Percentiles rank a stretch among this genome's conserved stretches.
phyloP scores from a whole-genome alignment of 2,113 vertebrate genomes.

The Globicephala melas region DNA sequence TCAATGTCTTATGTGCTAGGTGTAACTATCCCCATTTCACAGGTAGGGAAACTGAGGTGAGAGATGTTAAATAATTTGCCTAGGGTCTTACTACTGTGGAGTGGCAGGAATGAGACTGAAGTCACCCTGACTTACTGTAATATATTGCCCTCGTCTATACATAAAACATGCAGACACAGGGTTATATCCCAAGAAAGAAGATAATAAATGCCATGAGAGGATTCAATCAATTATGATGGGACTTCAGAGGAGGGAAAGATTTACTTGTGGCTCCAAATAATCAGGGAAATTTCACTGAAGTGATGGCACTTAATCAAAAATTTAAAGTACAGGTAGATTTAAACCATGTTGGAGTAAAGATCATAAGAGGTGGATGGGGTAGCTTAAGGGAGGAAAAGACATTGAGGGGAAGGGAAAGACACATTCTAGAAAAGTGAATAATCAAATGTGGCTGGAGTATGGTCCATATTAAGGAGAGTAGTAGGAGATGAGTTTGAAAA shows the following conservation, averaged over 20 bases:
- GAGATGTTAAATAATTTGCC: neutral
- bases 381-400: neutral
- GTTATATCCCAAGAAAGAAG: neutral
- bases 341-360: neutral
- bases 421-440: accelerated
- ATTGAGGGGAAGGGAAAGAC: too few species aligned
- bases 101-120: neutral
- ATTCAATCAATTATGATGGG: neutral
- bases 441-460: neutral
- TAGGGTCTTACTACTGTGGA: neutral
- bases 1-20: neutral
- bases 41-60: neutral
- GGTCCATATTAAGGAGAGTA: accelerated
- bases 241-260: neutral
- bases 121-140: neutral
- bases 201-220: neutral
- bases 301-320: neutral
- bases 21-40: neutral
- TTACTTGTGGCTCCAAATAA: neutral
- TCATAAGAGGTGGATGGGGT: neutral
- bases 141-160: neutral
- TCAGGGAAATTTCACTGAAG: too few species aligned
- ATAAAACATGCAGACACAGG: neutral
- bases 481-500: too few species aligned
- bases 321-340: neutral